These are phyloP conservation scores for Danaus chrysippus DNA, from an alignment of 2,888 invertebrate species.

Conservation along the genomic window DNA sequence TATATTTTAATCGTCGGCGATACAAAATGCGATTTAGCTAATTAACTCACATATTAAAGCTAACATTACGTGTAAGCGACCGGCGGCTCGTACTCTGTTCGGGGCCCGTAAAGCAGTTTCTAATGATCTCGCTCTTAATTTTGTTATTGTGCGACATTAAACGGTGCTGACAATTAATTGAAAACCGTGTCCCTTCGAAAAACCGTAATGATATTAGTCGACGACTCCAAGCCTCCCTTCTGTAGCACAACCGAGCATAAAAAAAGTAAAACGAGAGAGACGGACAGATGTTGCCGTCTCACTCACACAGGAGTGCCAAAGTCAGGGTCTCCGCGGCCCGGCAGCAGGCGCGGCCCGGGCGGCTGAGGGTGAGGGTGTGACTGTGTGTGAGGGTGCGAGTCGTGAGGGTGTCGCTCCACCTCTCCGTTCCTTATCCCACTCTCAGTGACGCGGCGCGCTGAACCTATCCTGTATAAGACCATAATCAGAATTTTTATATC, in stretches of 20 bases:
- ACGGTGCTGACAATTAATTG: neutral
- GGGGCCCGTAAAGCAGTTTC: neutral
- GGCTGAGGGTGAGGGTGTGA: slow-evolving; percentile 59
- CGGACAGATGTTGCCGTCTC: neutral
- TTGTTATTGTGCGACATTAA: slow-evolving; percentile 5
- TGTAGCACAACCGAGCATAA: neutral
- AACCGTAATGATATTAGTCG: no score
- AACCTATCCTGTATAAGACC: slow-evolving; percentile 59
- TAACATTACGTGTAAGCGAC: neutral
- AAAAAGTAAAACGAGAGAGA: slow-evolving; percentile 4
- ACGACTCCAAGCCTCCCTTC: no score
- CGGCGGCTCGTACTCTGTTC: neutral
- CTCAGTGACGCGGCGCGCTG: slow-evolving; percentile 63
- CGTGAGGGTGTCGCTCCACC: slow-evolving; percentile 47
- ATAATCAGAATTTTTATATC: neutral
- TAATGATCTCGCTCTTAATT: neutral
- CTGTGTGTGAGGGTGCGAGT: slow-evolving; percentile 54
- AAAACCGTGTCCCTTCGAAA: neutral
- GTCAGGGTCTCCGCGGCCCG: slow-evolving; percentile 6
- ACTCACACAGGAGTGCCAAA: slow-evolving; percentile 5
- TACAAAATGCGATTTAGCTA: slow-evolving; percentile 5
- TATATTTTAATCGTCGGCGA: neutral
- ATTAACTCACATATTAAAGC: slow-evolving; percentile 2
- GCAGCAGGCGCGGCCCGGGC: neutral
- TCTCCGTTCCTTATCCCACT: slow-evolving; percentile 48